Conservation (phyloP, 2,113 vertebrate species). For the Thomomys bottae region DNA sequence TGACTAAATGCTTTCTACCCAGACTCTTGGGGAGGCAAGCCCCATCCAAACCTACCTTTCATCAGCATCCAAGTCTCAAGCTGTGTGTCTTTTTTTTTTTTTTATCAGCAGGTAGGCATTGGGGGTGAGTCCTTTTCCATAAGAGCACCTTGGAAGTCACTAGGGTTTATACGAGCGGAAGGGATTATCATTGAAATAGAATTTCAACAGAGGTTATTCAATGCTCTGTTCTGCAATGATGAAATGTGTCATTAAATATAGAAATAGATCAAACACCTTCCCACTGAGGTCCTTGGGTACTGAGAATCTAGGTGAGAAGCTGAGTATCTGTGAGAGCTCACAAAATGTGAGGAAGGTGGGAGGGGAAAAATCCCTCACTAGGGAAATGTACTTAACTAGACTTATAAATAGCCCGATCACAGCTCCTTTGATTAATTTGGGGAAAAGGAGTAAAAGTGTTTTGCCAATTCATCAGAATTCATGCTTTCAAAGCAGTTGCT, state of each 20-base stretch:
- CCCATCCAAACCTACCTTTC: not conserved
- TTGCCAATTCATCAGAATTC: constrained; percentile 79
- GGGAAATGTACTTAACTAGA: constrained; percentile 84
- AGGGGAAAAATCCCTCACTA: constrained; percentile 51
- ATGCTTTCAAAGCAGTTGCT: constrained; percentile 67
- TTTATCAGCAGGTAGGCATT: not conserved
- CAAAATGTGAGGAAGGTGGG: constrained; percentile 61
- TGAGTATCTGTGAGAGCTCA: constrained; percentile 78
- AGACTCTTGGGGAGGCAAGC: not conserved
- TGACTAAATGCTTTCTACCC: not conserved
- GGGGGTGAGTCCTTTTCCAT: constrained; percentile 21
- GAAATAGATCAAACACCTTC: constrained; percentile 85
- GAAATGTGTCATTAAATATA: constrained; percentile 88
- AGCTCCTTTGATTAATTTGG: constrained; percentile 83
- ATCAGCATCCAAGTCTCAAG: not conserved
- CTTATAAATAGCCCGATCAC: constrained; percentile 85
- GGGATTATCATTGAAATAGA: constrained; percentile 72
- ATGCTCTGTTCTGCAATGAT: constrained; percentile 77
- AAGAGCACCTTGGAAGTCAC: constrained; percentile 39
- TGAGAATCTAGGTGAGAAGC: constrained; percentile 82
- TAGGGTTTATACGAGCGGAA: constrained; percentile 42
- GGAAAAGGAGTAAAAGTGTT: constrained; percentile 80
- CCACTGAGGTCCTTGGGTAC: constrained; percentile 78
- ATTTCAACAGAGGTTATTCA: constrained; percentile 78
- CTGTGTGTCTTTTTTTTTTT: no score